Conservation (phyloP, 2,113 vertebrate species). For the Pseudorhombus dupliciocellatus region DNA sequence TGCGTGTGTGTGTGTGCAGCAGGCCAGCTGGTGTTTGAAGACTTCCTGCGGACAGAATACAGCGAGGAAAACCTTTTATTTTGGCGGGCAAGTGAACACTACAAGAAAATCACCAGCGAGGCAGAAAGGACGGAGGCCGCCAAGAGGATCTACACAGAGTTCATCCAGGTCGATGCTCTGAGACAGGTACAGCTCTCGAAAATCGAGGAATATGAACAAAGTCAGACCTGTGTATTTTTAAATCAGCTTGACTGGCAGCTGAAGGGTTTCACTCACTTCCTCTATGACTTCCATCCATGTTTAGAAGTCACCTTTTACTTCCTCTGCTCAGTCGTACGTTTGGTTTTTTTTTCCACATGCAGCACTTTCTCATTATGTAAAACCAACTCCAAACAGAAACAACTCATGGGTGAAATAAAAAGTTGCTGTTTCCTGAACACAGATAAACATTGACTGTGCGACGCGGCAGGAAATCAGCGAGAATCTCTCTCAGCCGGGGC, state of each 20-base stretch:
- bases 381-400: conserved; percentile 13
- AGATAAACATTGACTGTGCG: conserved; percentile 90
- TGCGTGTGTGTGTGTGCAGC: conserved; percentile 42
- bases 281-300: too few relatives aligned
- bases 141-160: conserved; percentile 85
- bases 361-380: conserved; percentile 14
- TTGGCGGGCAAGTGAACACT: conserved; percentile 87
- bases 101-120: conserved; percentile 81
- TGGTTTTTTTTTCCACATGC: background rate
- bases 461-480: conserved; percentile 84
- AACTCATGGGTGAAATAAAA: conserved; percentile 47
- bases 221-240: conserved; percentile 24
- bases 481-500: conserved; percentile 81
- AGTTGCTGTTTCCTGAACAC: conserved; percentile 42
- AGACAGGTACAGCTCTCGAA: conserved; percentile 82
- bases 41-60: conserved; percentile 87
- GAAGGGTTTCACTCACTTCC: too few relatives aligned
- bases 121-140: conserved; percentile 78
- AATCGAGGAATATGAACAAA: conserved; percentile 7
- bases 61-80: conserved; percentile 92
- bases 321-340: background rate
- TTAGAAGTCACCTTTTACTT: background rate
- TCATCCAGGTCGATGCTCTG: conserved; percentile 85
- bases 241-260: too few relatives aligned
- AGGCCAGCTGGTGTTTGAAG: conserved; percentile 84